A percentile compares a stretch with the other conserved stretches of the same genome.
phyloP scores from a whole-genome alignment of 2,888 invertebrate genomes.

The Serripes groenlandicus region DNA sequence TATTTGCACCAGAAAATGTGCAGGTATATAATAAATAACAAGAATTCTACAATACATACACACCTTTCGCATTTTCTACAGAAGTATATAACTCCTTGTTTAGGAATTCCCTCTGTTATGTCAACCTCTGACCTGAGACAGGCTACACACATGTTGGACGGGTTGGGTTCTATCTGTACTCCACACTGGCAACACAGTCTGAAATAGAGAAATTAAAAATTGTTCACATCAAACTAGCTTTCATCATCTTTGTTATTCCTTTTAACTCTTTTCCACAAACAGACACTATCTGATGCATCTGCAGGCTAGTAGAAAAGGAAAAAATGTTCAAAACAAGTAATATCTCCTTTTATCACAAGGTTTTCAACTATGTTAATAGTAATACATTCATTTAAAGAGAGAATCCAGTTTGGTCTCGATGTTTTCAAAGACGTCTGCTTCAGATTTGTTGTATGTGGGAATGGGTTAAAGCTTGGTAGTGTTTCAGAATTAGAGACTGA shows the following conservation, averaged over 20 bases:
- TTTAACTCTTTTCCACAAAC: background rate
- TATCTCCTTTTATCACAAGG: background rate
- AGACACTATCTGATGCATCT: background rate
- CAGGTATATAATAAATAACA: too few species aligned
- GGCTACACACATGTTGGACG: conserved; percentile 98
- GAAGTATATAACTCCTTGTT: conserved; percentile 94
- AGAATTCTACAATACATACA: too few species aligned
- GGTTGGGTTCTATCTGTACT: conserved; percentile 96
- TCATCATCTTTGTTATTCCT: background rate
- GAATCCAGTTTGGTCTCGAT: too few species aligned
- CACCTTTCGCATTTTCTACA: conserved; percentile 97
- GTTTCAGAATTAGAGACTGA: too few species aligned
- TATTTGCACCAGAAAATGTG: too few species aligned
- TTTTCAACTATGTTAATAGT: background rate
- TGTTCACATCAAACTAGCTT: too few species aligned
- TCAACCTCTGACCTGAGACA: conserved; percentile 97
- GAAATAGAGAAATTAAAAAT: too few species aligned
- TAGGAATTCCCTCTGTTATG: conserved; percentile 98
- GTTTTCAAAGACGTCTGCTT: too few species aligned
- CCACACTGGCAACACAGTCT: conserved; percentile 96
- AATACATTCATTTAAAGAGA: too few species aligned
- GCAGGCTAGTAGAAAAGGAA: background rate
- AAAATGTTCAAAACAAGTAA: background rate
- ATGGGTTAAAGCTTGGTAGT: too few species aligned
- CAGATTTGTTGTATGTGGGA: too few species aligned